phyloP scores from a whole-genome alignment of 2,888 invertebrate genomes.

The Sclerodermus sp. region DNA sequence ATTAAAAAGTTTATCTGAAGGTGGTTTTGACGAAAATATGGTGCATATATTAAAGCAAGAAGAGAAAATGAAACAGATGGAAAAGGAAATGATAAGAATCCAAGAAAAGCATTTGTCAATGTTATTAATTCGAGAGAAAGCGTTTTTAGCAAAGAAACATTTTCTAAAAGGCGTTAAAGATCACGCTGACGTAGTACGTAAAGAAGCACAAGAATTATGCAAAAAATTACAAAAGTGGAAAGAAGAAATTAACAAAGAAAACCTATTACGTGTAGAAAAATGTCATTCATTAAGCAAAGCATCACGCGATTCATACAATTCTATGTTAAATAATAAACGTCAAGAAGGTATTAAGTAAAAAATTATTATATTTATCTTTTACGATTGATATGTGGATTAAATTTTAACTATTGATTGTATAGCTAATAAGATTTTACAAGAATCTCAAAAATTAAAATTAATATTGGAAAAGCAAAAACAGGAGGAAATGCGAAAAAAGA shows the following conservation, averaged over 20 bases:
- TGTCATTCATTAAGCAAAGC: too few relatives aligned
- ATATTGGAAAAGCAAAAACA: too few relatives aligned
- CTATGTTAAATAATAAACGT: too few relatives aligned
- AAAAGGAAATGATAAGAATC: constrained; percentile 16
- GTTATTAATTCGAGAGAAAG: constrained; percentile 16
- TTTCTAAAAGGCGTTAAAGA: constrained; percentile 11
- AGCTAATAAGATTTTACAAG: too few relatives aligned
- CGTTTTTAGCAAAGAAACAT: constrained; percentile 18
- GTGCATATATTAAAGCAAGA: constrained; percentile 18
- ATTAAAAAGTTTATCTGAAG: constrained; percentile 14
- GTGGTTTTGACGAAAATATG: constrained; percentile 7
- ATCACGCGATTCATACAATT: too few relatives aligned
- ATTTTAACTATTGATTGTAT: too few relatives aligned
- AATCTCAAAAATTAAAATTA: too few relatives aligned
- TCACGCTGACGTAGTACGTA: constrained; percentile 15
- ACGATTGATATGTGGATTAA: too few relatives aligned
- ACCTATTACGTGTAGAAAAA: constrained; percentile 20
- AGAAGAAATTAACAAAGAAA: constrained; percentile 12
- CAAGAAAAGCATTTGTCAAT: constrained; percentile 18
- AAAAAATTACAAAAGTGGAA: constrained; percentile 23
- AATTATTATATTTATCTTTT: too few relatives aligned
- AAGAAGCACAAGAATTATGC: constrained; percentile 20
- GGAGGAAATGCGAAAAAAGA: too few relatives aligned
- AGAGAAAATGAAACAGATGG: constrained; percentile 2
- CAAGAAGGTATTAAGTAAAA: too few relatives aligned